These are phyloP conservation scores for Actias luna DNA, from an alignment of 2,888 invertebrate species.

Conservation along the genomic window DNA sequence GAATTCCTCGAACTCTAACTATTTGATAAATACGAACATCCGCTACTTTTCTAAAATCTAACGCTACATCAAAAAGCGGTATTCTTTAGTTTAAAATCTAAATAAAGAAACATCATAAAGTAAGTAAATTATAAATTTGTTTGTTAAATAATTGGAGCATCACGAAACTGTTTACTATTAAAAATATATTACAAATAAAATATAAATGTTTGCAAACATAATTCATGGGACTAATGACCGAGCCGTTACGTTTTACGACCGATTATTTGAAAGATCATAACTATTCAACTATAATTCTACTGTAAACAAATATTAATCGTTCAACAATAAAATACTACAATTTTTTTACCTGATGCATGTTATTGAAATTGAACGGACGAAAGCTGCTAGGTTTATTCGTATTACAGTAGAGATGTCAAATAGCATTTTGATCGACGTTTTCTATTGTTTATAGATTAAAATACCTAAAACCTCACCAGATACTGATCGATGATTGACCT, in stretches of 20 bases:
- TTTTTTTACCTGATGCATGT: not conserved
- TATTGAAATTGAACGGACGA: not conserved
- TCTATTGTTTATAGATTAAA: too few species aligned
- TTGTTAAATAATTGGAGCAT: not conserved
- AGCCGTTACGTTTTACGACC: slow-evolving; percentile 22
- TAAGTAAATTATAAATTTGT: not conserved
- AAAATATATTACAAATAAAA: slow-evolving; percentile 13
- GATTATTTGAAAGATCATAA: slow-evolving; percentile 23
- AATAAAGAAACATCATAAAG: not conserved
- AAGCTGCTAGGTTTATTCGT: not conserved
- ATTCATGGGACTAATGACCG: slow-evolving; percentile 13
- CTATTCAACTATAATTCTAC: slow-evolving; percentile 16
- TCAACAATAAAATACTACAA: not conserved
- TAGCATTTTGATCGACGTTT: too few species aligned
- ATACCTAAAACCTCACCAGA: too few species aligned
- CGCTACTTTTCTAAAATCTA: too few species aligned
- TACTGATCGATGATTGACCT: too few species aligned
- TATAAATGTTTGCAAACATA: slow-evolving; percentile 26
- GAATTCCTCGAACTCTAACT: too few species aligned
- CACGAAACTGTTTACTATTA: not conserved
- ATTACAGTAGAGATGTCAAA: not conserved
- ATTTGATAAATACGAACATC: too few species aligned
- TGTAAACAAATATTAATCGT: slow-evolving; percentile 5
- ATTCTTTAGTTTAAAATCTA: not conserved
- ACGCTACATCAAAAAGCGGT: not conserved